Evolutionary conservation across 1,140 invertebrate species (phyloP).

Genomic region (Varroa destructor): DNA sequence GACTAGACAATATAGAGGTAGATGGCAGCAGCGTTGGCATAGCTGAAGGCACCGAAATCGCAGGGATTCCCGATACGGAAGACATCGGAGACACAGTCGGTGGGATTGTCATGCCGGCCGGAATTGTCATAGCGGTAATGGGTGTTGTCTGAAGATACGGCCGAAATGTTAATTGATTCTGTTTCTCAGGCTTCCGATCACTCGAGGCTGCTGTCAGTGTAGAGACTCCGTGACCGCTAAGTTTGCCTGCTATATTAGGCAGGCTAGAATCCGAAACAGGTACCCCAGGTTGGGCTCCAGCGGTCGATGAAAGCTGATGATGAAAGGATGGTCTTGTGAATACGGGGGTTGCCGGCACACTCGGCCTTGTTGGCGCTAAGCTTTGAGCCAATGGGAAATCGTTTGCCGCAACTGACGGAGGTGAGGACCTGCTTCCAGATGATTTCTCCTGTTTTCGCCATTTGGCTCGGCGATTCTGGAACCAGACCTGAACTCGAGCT

Average conservation of each 20-base stretch:
- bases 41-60: no score
- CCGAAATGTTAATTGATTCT: constrained; percentile 11
- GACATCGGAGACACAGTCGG: background rate
- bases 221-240: background rate
- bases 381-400: constrained; percentile 23
- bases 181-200: background rate
- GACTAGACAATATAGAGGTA: no score
- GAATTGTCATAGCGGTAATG: background rate
- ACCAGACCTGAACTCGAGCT: constrained; percentile 81
- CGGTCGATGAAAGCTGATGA: no score
- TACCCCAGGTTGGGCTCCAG: no score
- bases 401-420: background rate
- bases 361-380: background rate
- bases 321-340: background rate
- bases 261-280: no score
- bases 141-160: background rate
- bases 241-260: background rate
- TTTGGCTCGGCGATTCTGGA: constrained; percentile 24
- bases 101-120: background rate
- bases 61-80: background rate
- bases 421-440: background rate
- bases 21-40: no score
- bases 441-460: constrained; percentile 25
- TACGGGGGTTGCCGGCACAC: constrained; percentile 1
- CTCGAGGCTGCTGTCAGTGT: no score